Evolutionary conservation across 2,113 vertebrate genomes (phyloP), one percentile per base, ranked within the genome.

Genomic region (Poicephalus gulielmi): DNA sequence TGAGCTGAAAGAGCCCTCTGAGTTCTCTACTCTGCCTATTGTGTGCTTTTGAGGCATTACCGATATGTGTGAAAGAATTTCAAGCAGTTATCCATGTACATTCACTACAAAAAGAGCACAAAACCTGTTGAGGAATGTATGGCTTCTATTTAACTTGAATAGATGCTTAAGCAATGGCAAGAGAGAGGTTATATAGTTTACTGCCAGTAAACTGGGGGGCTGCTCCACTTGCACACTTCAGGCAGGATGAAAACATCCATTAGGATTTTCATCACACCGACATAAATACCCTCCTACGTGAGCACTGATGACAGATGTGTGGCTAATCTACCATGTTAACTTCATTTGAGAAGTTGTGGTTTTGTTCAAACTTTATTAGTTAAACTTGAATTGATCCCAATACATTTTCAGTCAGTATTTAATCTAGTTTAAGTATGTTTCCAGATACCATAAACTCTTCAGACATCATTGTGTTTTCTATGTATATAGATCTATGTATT

Each of bases 321-420:
- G 95, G 82, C 98, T 98, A 98, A 97, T 98, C 96, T 97, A 97
- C 95, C 97, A 97, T 97, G 96, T 96, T 98, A 98, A 97, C 95
- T 97, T 97, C 96, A 97, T 98, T 98, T 96, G 91, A 97, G 96
- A 97, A 98, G 97, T 96, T 97, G 97, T 98, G 98, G 96, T 97
- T 98, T 98, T 95, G 97, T 98, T 98, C 96, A 98, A 98, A 97
- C 97, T 98, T 98, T 98, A 97, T 97, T 98, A 98, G 96, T 93
- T 97, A 96, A 98, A 97, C 95, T 96, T 73, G 33, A 98, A 96
- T 96, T 98, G 97, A 98, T 97, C 95, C 91, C 90, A 92, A 82
- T 96, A 96, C 94, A 95, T 97, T 98, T 97, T 94, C 97, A 97
- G 94, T 87, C 86, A 57, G 90, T 96, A 97, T 98, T 98, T 98